Conservation (phyloP, 2,113 vertebrate genomes). For the Lampris incognitus region DNA sequence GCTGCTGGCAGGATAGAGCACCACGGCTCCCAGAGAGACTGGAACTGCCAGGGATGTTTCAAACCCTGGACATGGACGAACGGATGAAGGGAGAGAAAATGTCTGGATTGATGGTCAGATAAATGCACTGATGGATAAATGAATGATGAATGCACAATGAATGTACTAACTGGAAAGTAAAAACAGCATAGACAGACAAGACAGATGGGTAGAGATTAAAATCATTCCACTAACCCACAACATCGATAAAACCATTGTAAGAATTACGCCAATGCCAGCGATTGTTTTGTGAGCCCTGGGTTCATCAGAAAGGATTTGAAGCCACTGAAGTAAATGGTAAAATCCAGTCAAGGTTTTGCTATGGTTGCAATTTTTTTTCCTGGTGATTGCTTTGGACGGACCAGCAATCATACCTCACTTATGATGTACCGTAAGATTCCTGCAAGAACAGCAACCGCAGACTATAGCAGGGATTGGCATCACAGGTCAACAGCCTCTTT, state of each 20-base stretch:
- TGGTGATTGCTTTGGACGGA: slow-evolving; percentile 49
- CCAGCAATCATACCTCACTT: slow-evolving; percentile 37
- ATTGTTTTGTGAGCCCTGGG: slow-evolving; percentile 10
- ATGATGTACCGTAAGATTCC: slow-evolving; percentile 36
- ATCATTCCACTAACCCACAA: background rate
- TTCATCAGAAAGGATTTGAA: slow-evolving; percentile 54
- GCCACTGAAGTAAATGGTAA: slow-evolving; percentile 51
- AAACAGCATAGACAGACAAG: background rate
- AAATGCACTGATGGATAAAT: background rate
- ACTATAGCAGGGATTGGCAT: slow-evolving; percentile 63
- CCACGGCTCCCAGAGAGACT: slow-evolving; percentile 24
- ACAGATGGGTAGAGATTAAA: background rate
- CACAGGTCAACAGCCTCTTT: slow-evolving; percentile 73
- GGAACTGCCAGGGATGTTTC: background rate
- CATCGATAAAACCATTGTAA: too few relatives aligned
- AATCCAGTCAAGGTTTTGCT: slow-evolving; percentile 44
- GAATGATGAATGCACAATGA: background rate
- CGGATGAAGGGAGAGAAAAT: background rate
- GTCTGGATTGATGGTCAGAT: background rate
- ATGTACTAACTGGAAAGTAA: background rate
- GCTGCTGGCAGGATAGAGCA: slow-evolving; percentile 13
- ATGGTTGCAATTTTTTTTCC: slow-evolving; percentile 42
- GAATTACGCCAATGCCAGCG: too few relatives aligned
- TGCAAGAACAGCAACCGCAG: slow-evolving; percentile 33
- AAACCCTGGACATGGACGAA: slow-evolving; percentile 3